phyloP scores from a whole-genome alignment of 64 coral and sea anemone genomes.

The Trachythela sp. region DNA sequence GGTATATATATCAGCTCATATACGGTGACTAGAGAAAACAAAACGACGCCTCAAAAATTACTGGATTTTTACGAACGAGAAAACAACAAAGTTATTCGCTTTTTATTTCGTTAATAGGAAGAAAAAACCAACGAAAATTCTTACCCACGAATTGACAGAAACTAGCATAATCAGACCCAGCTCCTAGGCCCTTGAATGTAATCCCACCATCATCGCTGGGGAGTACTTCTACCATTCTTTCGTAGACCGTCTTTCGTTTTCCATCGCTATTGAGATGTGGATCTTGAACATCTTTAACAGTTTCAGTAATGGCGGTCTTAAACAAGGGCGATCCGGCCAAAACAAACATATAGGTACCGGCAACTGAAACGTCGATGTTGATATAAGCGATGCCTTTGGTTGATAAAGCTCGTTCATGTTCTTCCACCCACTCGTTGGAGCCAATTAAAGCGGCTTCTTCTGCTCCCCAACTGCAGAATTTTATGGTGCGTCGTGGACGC shows the following conservation, averaged over 20 bases:
- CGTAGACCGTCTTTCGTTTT: slow-evolving; percentile 40
- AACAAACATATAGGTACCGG: slow-evolving; percentile 39
- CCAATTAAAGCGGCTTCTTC: slow-evolving; percentile 84
- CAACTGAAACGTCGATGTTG: slow-evolving; percentile 81
- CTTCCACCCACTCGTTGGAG: slow-evolving; percentile 97
- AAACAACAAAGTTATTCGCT: neutral
- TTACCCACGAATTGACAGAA: slow-evolving; percentile 76
- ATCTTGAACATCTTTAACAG: neutral
- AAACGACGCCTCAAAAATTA: neutral
- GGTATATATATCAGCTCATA: too few species aligned
- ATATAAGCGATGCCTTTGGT: slow-evolving; percentile 76
- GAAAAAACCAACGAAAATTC: neutral
- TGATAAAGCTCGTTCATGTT: slow-evolving; percentile 48
- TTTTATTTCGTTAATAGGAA: neutral
- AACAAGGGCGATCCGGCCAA: slow-evolving; percentile 21
- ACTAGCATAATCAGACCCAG: slow-evolving; percentile 67
- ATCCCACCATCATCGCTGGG: slow-evolving; percentile 35
- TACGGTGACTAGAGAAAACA: neutral
- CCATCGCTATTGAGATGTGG: slow-evolving; percentile 44
- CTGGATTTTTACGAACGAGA: too few species aligned
- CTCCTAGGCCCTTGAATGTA: slow-evolving; percentile 40
- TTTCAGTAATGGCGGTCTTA: neutral
- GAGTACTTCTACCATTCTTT: slow-evolving; percentile 36
- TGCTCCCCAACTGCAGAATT: slow-evolving; percentile 93
- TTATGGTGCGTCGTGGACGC: slow-evolving; percentile 87